These are phyloP conservation scores for Isoperla grammatica DNA, from an alignment of 2,888 invertebrate genomes.

Conservation along the genomic window DNA sequence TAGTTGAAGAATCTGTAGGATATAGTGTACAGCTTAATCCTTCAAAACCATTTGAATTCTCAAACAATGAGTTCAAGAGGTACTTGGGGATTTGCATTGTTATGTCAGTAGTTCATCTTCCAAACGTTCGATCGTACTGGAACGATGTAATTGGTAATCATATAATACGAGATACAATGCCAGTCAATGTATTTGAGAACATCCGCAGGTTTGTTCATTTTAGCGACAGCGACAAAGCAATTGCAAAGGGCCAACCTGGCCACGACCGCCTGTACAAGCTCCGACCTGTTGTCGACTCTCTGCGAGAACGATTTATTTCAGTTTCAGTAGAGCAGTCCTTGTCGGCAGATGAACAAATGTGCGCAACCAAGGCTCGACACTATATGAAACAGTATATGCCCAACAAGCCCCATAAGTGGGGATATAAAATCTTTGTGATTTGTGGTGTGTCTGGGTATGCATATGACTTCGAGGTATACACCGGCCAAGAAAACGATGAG, in stretches of 20 bases:
- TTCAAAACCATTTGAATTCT: not conserved
- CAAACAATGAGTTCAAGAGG: not conserved
- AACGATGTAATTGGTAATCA: not conserved
- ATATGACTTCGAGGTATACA: constrained; percentile 39
- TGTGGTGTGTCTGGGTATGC: constrained; percentile 36
- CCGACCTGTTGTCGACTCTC: constrained; percentile 30
- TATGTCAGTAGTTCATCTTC: not conserved
- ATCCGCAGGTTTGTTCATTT: constrained; percentile 33
- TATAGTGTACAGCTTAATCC: not conserved
- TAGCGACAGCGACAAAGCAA: constrained; percentile 30
- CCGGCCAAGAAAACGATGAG: constrained; percentile 27
- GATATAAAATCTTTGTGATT: constrained; percentile 37
- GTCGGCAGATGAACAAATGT: constrained; percentile 36
- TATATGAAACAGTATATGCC: constrained; percentile 38
- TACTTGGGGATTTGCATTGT: not conserved
- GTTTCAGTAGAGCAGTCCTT: constrained; percentile 32
- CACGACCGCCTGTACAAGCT: constrained; percentile 33
- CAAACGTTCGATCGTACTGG: not conserved
- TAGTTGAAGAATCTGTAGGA: not conserved
- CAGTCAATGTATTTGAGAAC: constrained; percentile 26
- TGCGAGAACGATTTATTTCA: constrained; percentile 27
- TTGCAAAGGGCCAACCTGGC: constrained; percentile 21
- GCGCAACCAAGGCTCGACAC: constrained; percentile 34
- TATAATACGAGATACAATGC: not conserved
- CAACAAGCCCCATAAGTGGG: constrained; percentile 43